phyloP scores from a whole-genome alignment of 2,113 vertebrate genomes.

The Edolisoma coerulescens region DNA sequence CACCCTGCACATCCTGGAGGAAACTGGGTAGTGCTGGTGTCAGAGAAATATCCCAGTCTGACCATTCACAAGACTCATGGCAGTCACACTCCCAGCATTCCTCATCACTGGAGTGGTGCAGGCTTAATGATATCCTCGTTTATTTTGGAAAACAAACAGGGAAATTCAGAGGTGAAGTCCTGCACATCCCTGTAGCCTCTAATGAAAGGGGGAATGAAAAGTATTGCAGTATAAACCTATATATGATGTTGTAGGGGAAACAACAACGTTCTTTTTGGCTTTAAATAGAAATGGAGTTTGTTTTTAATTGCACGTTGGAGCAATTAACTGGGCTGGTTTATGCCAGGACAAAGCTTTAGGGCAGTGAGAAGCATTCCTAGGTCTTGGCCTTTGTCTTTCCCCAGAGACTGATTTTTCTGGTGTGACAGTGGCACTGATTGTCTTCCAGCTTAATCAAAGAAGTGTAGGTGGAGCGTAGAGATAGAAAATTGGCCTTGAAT shows the following conservation, averaged over 20 bases:
- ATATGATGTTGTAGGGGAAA: neutral
- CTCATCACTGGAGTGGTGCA: neutral
- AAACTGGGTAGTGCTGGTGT: neutral
- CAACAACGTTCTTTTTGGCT: fast-evolving
- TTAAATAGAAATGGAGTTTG: neutral
- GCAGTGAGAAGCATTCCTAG: neutral
- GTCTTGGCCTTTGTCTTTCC: neutral
- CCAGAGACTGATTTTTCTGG: neutral
- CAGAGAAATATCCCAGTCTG: neutral
- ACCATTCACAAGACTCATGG: neutral
- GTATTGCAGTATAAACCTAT: neutral
- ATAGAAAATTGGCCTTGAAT: neutral
- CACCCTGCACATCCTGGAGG: neutral
- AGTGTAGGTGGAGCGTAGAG: neutral
- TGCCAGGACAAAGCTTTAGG: neutral
- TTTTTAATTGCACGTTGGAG: neutral
- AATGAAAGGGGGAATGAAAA: neutral
- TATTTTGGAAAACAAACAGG: neutral
- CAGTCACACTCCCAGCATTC: neutral
- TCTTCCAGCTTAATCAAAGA: neutral
- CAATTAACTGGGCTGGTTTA: neutral
- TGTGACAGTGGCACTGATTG: neutral
- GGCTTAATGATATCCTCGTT: fast-evolving
- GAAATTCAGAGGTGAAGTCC: neutral
- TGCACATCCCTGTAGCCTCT: neutral